Evolutionary conservation across 2,888 invertebrate species (phyloP).

Genomic region (Gisinianus flammeolus): DNA sequence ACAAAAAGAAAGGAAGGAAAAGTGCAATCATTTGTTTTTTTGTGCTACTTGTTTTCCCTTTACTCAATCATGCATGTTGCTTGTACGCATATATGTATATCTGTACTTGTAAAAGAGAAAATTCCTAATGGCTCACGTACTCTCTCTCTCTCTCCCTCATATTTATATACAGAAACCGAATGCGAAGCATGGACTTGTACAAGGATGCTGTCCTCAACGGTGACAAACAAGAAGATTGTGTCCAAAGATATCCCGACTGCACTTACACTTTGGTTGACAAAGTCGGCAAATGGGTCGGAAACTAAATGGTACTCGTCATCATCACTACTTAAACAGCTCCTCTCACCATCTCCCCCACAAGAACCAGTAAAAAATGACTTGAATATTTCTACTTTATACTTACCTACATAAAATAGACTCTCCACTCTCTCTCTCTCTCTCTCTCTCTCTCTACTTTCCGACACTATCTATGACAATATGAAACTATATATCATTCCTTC

Average conservation of each 20-base stretch:
- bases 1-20: too few relatives aligned
- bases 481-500: neutral
- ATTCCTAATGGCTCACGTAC: neutral
- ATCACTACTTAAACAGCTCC: neutral
- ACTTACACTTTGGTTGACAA: slow-evolving; percentile 59
- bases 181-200: slow-evolving; percentile 60
- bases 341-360: slow-evolving; percentile 15
- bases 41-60: neutral
- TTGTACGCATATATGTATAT: neutral
- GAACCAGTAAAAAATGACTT: slow-evolving; percentile 40
- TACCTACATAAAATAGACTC: slow-evolving; percentile 14
- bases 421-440: neutral
- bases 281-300: slow-evolving; percentile 59
- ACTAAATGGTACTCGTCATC: slow-evolving; percentile 43
- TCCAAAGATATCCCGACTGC: slow-evolving; percentile 57
- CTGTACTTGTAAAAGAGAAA: neutral
- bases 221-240: slow-evolving; percentile 58
- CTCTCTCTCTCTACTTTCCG: neutral
- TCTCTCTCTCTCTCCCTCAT: slow-evolving; percentile 16
- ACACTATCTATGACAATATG: neutral
- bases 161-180: slow-evolving; percentile 56
- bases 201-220: slow-evolving; percentile 58
- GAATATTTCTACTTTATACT: slow-evolving; percentile 29
- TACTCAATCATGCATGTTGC: neutral
- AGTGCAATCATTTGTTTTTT: neutral